Conservation (phyloP, 2,888 invertebrate species). For the Synanthedon tipuliformis region DNA sequence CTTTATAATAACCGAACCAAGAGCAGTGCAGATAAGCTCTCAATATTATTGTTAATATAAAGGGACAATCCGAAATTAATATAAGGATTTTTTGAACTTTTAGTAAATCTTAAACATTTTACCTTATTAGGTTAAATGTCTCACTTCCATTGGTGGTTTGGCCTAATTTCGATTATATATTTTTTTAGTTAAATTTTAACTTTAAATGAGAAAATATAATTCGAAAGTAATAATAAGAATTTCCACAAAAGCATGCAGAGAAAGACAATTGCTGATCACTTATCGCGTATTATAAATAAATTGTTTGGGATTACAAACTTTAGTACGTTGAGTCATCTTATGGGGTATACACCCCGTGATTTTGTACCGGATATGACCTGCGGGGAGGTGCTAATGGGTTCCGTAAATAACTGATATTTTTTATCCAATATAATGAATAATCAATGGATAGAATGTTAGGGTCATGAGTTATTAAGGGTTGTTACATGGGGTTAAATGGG, state of each 20-base stretch:
- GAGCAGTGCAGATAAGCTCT: no score
- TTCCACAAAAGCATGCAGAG: not conserved
- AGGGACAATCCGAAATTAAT: no score
- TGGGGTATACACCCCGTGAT: constrained; percentile 41
- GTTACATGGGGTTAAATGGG: not conserved
- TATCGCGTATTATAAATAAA: constrained; percentile 34
- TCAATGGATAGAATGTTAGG: constrained; percentile 26
- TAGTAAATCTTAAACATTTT: no score
- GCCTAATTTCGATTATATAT: no score
- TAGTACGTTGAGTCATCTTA: constrained; percentile 25
- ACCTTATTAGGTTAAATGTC: no score
- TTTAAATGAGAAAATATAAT: no score
- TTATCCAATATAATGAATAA: constrained; percentile 21
- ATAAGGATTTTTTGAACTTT: no score
- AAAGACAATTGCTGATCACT: constrained; percentile 3
- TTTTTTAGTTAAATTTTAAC: no score
- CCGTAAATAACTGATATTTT: constrained; percentile 5
- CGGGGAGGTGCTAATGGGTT: constrained; percentile 39
- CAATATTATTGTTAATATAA: no score
- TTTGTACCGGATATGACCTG: constrained; percentile 53
- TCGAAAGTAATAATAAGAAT: no score
- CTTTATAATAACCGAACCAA: not conserved
- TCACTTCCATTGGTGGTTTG: no score
- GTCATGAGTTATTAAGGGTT: constrained; percentile 10
- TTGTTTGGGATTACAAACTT: constrained; percentile 25